A percentile compares a stretch with the other conserved stretches of the same genome.
Conservation (phyloP, 2,113 vertebrate species). For the Stegastes partitus region DNA sequence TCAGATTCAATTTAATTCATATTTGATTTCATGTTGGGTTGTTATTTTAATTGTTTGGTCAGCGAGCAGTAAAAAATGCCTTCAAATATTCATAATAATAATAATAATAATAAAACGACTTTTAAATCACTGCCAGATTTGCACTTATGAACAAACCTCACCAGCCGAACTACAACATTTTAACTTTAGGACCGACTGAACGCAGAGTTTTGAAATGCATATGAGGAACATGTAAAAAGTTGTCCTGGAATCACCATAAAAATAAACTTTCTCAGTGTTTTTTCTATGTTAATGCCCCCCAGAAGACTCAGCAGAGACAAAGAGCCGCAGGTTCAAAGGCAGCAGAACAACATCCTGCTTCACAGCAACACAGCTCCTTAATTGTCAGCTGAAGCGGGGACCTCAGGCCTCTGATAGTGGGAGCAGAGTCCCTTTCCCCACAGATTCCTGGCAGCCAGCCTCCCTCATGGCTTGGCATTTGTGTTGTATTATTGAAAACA, state of each 20-base stretch:
- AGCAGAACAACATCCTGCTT: not conserved
- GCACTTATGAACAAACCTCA: too few relatives aligned
- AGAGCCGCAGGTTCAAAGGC: constrained; percentile 44
- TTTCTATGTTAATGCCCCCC: too few relatives aligned
- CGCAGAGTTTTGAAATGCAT: not conserved
- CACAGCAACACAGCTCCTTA: constrained; percentile 29
- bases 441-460: constrained; percentile 74
- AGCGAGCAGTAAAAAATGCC: too few relatives aligned
- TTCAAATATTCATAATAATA: too few relatives aligned
- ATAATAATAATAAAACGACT: too few relatives aligned
- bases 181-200: too few relatives aligned
- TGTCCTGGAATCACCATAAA: not conserved
- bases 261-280: not conserved
- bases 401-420: constrained; percentile 66
- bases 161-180: too few relatives aligned
- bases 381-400: constrained; percentile 55
- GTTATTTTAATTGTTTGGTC: not conserved
- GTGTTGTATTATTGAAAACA: constrained; percentile 85
- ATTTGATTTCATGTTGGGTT: not conserved
- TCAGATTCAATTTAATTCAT: not conserved
- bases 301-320: constrained; percentile 28
- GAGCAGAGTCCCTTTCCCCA: constrained; percentile 70
- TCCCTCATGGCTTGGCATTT: constrained; percentile 74
- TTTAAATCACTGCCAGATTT: too few relatives aligned
- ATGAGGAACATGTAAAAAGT: constrained; percentile 1